A percentile compares a stretch with the other conserved stretches of the same genome.
Evolutionary conservation across 1,140 invertebrate species (phyloP).

Genomic region (Drosophila sechellia): DNA sequence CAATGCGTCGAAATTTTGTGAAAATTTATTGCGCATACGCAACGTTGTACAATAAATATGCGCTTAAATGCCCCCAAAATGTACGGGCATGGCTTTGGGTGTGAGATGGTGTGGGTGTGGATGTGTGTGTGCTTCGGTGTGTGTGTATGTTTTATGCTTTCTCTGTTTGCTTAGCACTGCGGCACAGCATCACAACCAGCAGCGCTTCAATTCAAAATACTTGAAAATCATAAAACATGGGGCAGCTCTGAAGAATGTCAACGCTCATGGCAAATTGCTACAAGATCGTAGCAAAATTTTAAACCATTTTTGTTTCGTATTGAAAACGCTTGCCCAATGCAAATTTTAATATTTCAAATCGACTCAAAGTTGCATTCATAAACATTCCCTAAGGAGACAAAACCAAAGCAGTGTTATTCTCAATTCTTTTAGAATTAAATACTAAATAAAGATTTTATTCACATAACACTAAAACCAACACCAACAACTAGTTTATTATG

Average conservation of each 20-base stretch:
- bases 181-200: slow-evolving; percentile 46
- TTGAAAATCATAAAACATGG: slow-evolving; percentile 22
- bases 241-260: neutral
- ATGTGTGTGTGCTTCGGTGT: slow-evolving; percentile 6
- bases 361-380: neutral
- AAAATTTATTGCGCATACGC: slow-evolving; percentile 81
- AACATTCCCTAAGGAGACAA: neutral
- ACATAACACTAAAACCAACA: too few relatives aligned
- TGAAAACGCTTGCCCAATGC: neutral
- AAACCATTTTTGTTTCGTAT: neutral
- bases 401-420: neutral
- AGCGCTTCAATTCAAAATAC: slow-evolving; percentile 27
- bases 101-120: slow-evolving; percentile 2
- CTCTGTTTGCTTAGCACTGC: slow-evolving; percentile 68
- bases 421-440: neutral
- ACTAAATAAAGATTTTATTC: neutral
- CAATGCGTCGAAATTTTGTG: slow-evolving; percentile 81
- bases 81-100: slow-evolving; percentile 2
- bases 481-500: too few relatives aligned
- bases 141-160: slow-evolving; percentile 26
- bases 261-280: neutral
- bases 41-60: slow-evolving; percentile 77
- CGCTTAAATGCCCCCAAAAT: slow-evolving; percentile 69
- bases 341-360: neutral
- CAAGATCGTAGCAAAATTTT: neutral